Evolutionary conservation across 2,113 vertebrate genomes (phyloP).

Genomic region (Pomatorhinus ruficollis): DNA sequence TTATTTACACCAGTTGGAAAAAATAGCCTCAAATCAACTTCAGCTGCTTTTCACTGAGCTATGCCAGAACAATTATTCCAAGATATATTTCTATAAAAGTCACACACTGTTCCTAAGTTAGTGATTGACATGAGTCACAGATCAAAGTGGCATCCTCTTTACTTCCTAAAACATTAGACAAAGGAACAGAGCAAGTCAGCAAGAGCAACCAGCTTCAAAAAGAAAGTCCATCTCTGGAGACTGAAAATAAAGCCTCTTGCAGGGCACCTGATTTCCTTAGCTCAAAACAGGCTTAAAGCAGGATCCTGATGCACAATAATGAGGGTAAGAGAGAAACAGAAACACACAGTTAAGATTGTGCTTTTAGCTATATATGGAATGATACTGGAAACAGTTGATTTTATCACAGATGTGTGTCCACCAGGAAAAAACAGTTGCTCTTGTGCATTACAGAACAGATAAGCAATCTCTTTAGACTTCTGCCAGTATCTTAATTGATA

Average conservation of each 20-base stretch:
- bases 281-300: background rate
- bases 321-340: background rate
- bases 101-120: background rate
- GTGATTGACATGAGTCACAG: background rate
- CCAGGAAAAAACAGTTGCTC: background rate
- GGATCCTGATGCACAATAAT: background rate
- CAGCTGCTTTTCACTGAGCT: background rate
- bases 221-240: background rate
- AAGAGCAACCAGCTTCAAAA: background rate
- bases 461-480: background rate
- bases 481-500: background rate
- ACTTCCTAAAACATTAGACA: background rate
- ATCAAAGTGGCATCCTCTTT: background rate
- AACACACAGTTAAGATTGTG: background rate
- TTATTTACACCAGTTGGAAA: background rate
- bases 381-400: background rate
- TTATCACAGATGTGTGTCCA: background rate
- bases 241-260: background rate
- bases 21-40: background rate
- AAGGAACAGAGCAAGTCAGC: background rate
- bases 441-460: background rate
- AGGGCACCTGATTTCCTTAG: background rate
- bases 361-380: background rate
- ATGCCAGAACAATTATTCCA: background rate
- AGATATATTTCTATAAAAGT: background rate